Conservation (phyloP, 2,797 vertebrate genomes). For the Chloroceryle inda region DNA sequence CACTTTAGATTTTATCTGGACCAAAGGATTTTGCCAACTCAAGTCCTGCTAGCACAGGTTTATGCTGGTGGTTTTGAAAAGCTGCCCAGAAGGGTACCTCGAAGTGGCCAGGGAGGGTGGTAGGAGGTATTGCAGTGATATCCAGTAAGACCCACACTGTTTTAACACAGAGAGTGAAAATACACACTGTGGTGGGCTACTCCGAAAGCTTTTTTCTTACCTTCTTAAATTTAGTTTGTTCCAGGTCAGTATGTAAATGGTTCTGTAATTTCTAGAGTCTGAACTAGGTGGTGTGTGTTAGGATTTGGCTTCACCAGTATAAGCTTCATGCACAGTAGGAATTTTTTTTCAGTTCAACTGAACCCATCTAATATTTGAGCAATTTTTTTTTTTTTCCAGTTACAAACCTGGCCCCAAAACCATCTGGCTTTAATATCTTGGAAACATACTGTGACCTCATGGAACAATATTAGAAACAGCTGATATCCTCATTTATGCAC, state of each 20-base stretch:
- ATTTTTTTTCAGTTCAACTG: background rate
- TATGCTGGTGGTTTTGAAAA: slow-evolving; percentile 37
- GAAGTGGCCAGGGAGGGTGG: background rate
- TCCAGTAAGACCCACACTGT: background rate
- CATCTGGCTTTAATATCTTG: slow-evolving; percentile 45
- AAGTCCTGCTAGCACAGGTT: slow-evolving; percentile 38
- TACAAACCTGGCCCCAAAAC: background rate
- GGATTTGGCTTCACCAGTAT: background rate
- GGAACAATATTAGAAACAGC: background rate
- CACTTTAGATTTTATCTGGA: slow-evolving; percentile 55
- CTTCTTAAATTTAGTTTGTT: background rate
- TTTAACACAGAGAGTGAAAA: background rate
- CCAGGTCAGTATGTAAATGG: background rate
- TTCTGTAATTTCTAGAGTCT: background rate
- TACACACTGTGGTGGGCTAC: accelerated
- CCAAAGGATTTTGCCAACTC: background rate
- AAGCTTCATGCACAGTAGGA: background rate
- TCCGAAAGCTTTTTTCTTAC: background rate
- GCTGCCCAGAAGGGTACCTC: slow-evolving; percentile 10
- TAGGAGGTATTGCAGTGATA: background rate
- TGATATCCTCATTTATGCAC: slow-evolving; percentile 33
- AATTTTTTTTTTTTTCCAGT: background rate
- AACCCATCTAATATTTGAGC: background rate
- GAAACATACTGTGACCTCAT: background rate
- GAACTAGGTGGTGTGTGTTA: background rate